Evolutionary conservation across 2,888 invertebrate genomes (phyloP).

Genomic region (Liodrosophila aerea): DNA sequence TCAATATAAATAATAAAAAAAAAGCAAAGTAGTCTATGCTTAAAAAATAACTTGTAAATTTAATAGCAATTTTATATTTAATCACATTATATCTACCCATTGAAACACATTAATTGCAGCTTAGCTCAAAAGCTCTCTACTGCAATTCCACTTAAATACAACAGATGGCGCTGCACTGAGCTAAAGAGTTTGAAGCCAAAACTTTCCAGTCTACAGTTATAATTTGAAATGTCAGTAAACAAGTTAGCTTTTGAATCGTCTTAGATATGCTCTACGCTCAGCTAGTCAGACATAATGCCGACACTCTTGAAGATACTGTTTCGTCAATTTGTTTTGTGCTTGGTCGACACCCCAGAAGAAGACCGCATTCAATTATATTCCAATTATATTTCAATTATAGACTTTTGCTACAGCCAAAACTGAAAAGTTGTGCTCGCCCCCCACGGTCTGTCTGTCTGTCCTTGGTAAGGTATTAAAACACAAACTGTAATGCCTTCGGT

Average conservation of each 20-base stretch:
- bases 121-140: too few relatives aligned
- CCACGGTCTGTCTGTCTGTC: conserved; percentile 22
- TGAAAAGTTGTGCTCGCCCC: conserved; percentile 32
- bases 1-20: too few relatives aligned
- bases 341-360: conserved; percentile 1
- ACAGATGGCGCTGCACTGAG: too few relatives aligned
- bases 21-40: too few relatives aligned
- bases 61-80: too few relatives aligned
- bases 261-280: neutral
- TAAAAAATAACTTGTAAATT: too few relatives aligned
- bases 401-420: conserved; percentile 25
- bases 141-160: neutral
- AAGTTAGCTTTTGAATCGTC: neutral
- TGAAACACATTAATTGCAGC: too few relatives aligned
- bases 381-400: conserved; percentile 69
- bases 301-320: neutral
- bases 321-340: neutral
- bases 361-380: conserved; percentile 57
- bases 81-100: too few relatives aligned
- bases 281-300: neutral
- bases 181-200: too few relatives aligned
- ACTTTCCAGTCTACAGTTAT: too few relatives aligned
- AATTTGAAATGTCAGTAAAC: too few relatives aligned
- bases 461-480: conserved; percentile 58
- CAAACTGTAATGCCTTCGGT: conserved; percentile 36